Base-by-base conservation (phyloP, 2,113 vertebrate genomes). In the Nycticebus coucang region DNA sequence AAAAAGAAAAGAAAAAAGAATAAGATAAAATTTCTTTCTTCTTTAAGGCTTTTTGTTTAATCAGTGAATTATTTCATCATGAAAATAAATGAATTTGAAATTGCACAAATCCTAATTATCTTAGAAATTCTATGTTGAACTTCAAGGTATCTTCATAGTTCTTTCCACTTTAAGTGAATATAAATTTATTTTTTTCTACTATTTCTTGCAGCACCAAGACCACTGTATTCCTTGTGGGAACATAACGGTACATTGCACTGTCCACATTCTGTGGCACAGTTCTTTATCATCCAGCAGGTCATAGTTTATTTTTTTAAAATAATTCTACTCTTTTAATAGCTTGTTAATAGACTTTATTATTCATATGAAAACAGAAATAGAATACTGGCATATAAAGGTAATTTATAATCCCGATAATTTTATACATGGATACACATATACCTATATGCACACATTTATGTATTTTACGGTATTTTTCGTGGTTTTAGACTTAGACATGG, bases 21-120 rank as follows among this genome's bases (percentile, higher is more conserved):
- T 41, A 66, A 90, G 87, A 59, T 2, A 88, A 41, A 45, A 35
- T 53, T 89, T 93, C 50, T 95, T 88, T 18, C 87, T 57, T 89
- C 9, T 8, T 86, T 28, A 93, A 74, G 22, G 14, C 10, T 83
- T 18, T 94, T 85, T 83, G 41, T 57, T 4, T 9, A 50, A 35
- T 1, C 82, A n/a, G 37, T 74, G 84, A 82, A 84, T 93, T 96
- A 91, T 22, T 59, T 94, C 77, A 35, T 13, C 9, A 77, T 53
- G 87, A 69, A 95, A 95, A 50, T 18, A 94, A 60, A 87, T 95
- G 28, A 84, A 93, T 84, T 84, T 64, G 24, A 90, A 97, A 77
- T 84, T 50, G 2, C 22, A 79, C 26, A 19, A 60, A 62, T 94
- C 77, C 62, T 92, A 78, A 87, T 88, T 92, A 71, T 79, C n/a